Conservation (phyloP, 2,888 invertebrate species). For the Epinotia demarniana region DNA sequence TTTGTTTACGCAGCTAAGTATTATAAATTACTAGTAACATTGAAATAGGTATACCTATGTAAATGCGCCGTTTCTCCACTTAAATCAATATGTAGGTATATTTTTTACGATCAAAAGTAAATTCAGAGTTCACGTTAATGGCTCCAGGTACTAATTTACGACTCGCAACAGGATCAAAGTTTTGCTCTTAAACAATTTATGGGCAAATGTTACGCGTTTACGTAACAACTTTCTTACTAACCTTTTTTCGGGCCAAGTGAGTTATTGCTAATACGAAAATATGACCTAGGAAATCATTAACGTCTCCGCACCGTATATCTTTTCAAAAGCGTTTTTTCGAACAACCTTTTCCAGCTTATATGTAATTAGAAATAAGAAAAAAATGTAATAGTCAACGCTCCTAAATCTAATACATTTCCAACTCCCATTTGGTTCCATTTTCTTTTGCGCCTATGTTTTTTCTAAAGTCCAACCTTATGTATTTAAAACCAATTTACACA, state of each 20-base stretch:
- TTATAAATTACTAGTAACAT: neutral
- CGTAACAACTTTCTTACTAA: slow-evolving; percentile 44
- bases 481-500: slow-evolving; percentile 1
- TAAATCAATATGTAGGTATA: slow-evolving; percentile 23
- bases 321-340: neutral
- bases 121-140: slow-evolving; percentile 45
- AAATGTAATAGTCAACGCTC: too few species aligned
- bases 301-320: slow-evolving; percentile 2
- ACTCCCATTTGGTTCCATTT: too few species aligned
- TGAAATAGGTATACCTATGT: neutral
- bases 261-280: slow-evolving; percentile 42
- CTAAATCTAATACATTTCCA: too few species aligned
- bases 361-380: neutral
- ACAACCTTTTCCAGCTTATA: neutral
- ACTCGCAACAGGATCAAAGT: slow-evolving; percentile 42
- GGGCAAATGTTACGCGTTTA: slow-evolving; percentile 43
- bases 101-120: slow-evolving; percentile 44
- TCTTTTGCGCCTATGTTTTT: neutral
- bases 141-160: slow-evolving; percentile 44
- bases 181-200: slow-evolving; percentile 49
- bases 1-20: too few species aligned
- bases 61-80: neutral
- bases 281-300: slow-evolving; percentile 41
- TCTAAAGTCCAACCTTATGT: neutral
- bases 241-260: slow-evolving; percentile 39